A percentile compares a stretch with the other conserved stretches of the same genome.
These are phyloP conservation scores for Nemoura dubitans DNA, from an alignment of 2,888 invertebrate genomes.

Conservation along the genomic window DNA sequence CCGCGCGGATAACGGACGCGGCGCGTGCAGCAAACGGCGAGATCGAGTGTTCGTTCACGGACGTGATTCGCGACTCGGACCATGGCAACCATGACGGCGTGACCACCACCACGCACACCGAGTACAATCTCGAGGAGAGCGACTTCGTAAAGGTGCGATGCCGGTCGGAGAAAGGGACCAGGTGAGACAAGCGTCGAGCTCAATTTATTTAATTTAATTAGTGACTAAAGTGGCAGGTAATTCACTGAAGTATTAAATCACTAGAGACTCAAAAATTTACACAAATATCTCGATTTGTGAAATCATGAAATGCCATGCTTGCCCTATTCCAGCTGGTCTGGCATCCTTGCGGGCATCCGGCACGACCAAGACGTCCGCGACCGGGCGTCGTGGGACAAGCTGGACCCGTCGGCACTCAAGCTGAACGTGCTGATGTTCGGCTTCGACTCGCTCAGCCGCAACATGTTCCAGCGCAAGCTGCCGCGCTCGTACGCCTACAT, in stretches of 20 bases:
- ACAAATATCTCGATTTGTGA: too few species aligned
- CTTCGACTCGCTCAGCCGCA: slow-evolving; percentile 87
- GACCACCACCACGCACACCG: slow-evolving; percentile 64
- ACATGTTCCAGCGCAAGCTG: slow-evolving; percentile 81
- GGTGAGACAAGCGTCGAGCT: slow-evolving; percentile 59
- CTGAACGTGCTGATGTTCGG: slow-evolving; percentile 85
- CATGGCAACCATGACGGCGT: slow-evolving; percentile 66
- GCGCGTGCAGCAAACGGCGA: slow-evolving; percentile 59
- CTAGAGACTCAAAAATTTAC: too few species aligned
- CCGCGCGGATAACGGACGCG: slow-evolving; percentile 63
- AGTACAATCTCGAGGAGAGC: slow-evolving; percentile 70
- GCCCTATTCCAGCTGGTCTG: slow-evolving; percentile 66
- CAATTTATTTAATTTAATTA: not conserved
- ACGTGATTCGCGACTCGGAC: slow-evolving; percentile 76
- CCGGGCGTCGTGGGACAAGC: slow-evolving; percentile 62
- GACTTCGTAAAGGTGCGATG: slow-evolving; percentile 80
- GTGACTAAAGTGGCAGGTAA: slow-evolving; percentile 38
- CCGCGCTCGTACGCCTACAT: slow-evolving; percentile 79
- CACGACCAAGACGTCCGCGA: slow-evolving; percentile 61
- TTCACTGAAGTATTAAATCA: too few species aligned
- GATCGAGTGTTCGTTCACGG: slow-evolving; percentile 69
- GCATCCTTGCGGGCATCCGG: slow-evolving; percentile 71
- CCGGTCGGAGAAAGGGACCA: slow-evolving; percentile 60
- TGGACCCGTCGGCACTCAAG: slow-evolving; percentile 62
- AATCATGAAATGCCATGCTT: too few species aligned